These are phyloP conservation scores for Drosophila nr. perissopoda DNA, from an alignment of 2,888 invertebrate genomes.

Conservation along the genomic window DNA sequence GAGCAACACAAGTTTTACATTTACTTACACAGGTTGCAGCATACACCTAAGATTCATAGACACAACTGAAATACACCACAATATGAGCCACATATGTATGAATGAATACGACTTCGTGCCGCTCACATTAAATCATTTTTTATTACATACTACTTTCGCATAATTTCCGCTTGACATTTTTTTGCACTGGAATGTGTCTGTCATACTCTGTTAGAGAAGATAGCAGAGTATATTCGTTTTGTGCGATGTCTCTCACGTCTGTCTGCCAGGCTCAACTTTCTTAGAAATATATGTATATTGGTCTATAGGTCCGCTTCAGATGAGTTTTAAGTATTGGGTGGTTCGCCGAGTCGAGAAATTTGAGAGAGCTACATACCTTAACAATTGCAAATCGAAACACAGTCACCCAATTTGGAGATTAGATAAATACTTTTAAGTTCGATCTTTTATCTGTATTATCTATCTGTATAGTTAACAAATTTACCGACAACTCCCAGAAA, in stretches of 20 bases:
- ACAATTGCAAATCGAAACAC: neutral
- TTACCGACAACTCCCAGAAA: neutral
- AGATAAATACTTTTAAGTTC: neutral
- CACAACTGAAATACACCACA: constrained; percentile 11
- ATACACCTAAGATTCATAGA: neutral
- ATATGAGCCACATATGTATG: constrained; percentile 33
- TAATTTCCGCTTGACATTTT: constrained; percentile 68
- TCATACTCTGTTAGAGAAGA: neutral
- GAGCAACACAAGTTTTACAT: constrained; percentile 41
- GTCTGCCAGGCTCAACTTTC: neutral
- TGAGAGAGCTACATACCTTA: neutral
- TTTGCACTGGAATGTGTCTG: constrained; percentile 24
- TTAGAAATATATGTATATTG: neutral
- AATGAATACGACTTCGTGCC: constrained; percentile 34
- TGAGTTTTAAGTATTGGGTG: neutral
- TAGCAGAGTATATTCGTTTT: neutral
- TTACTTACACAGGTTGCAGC: constrained; percentile 12
- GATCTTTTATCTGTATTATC: neutral
- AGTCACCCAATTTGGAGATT: neutral
- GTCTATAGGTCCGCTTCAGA: neutral
- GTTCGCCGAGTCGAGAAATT: neutral
- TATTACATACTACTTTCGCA: constrained; percentile 73
- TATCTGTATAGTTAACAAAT: neutral
- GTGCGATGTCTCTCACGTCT: neutral
- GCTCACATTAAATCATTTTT: constrained; percentile 53